Conservation (phyloP, 2,113 vertebrate species). For the Phaethornis superciliosus region DNA sequence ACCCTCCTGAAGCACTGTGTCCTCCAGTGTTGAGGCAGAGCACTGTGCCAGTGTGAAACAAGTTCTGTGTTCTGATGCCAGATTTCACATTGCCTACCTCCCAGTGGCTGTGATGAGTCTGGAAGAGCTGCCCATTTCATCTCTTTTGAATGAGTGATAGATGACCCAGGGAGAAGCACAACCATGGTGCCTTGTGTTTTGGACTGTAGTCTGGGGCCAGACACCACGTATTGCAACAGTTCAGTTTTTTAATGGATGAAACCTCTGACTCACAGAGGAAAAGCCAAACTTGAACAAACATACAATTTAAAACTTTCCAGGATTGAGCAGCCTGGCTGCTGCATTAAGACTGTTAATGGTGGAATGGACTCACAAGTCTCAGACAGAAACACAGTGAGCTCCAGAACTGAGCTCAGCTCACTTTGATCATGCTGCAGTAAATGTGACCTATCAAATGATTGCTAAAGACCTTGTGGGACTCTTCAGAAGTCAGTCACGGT, state of each 20-base stretch:
- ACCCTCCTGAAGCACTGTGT: not conserved
- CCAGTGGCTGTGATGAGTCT: not conserved
- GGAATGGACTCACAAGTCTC: not conserved
- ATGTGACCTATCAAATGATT: not conserved
- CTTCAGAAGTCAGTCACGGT: constrained; percentile 25
- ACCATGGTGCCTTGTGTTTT: rapidly evolving
- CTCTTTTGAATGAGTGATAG: not conserved
- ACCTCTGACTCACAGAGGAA: not conserved
- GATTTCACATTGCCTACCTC: not conserved
- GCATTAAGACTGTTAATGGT: not conserved
- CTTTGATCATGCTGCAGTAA: not conserved
- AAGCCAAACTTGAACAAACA: not conserved
- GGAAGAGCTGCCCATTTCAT: not conserved
- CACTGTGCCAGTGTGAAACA: not conserved
- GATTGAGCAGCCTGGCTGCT: not conserved
- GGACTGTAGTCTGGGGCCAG: not conserved
- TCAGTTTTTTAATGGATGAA: not conserved
- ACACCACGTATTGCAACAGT: not conserved
- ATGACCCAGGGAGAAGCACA: not conserved
- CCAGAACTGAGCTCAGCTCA: not conserved
- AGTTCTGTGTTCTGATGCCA: not conserved
- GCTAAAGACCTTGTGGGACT: constrained; percentile 18
- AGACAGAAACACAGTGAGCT: not conserved
- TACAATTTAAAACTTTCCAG: not conserved
- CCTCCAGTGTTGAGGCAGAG: not conserved